Base-by-base conservation (phyloP, 2,113 vertebrate genomes). In the Prolemur simus region DNA sequence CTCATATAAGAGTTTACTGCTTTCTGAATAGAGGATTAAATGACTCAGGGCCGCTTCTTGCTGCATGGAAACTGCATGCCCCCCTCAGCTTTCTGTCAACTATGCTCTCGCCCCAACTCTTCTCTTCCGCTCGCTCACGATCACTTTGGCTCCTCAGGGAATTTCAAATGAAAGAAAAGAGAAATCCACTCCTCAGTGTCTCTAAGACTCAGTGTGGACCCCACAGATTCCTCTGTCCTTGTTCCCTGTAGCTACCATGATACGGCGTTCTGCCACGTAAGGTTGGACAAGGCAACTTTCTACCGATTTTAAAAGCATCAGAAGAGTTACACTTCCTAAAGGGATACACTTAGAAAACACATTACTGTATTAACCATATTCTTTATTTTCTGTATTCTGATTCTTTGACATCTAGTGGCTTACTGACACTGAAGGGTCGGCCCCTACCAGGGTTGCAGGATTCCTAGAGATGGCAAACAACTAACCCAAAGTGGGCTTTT, bases 31-130 rank as follows among this genome's bases (percentile, higher is more conserved):
- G n/a, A 81, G 76, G 58, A 52, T 76, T 18, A 45, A 92, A 32
- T 0, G 6, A 45, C 37, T 58, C 20, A 54, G 1, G 1, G 4
- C 32, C 45, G 27, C 45, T 23, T 25, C 56, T 56, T 14, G 20
- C 39, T 60, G 32, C 23, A 17, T 56, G 68, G 52, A 64, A 15
- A 34, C 14, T 34, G 54, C 39, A 39, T 8, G 7, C 27, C n/a
- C 84, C 45, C 32, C 10, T 68, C 56, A 84, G 63, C 12, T 34
- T 74, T 76, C 80, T n/a, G 10, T 21, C 39, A 11, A 34, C 54
- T 21, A 0, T 6, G 21, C 17, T 32, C 58, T 37, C 27, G 6
- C n/a, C 17, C 14, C 25, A 45, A 29, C 32, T 27, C 25, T 27
- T 71, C 20, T 8, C 32, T 29, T 71, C 37, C 27, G 29, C 27